A percentile compares a stretch with the other conserved stretches of the same genome.
Evolutionary conservation across 2,113 vertebrate genomes (phyloP).

Genomic region (Oncorhynchus nerka): DNA sequence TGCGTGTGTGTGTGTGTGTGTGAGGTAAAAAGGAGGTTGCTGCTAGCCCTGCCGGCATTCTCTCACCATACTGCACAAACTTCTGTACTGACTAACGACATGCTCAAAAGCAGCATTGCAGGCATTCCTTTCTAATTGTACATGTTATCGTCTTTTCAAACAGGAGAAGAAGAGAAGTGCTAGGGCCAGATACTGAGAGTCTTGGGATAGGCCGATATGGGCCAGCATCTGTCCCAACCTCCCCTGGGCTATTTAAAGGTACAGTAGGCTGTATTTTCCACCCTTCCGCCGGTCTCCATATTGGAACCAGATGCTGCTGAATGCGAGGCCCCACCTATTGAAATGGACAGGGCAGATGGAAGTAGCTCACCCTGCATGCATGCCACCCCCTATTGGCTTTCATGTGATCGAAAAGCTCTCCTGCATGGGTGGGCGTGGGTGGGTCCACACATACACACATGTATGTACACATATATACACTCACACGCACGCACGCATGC

Average conservation of each 20-base stretch:
- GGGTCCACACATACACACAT: slow-evolving; percentile 7
- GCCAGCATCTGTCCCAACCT: slow-evolving; percentile 75
- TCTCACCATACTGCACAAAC: slow-evolving; percentile 34
- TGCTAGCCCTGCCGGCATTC: slow-evolving; percentile 11
- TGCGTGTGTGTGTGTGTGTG: no score
- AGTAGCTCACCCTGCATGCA: slow-evolving; percentile 71
- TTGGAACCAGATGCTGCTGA: slow-evolving; percentile 83
- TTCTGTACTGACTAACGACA: slow-evolving; percentile 15
- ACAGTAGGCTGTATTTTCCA: slow-evolving; percentile 82
- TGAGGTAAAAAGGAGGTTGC: not conserved
- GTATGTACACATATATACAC: slow-evolving; percentile 17
- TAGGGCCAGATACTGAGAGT: slow-evolving; percentile 73
- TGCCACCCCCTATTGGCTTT: slow-evolving; percentile 79
- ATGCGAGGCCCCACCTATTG: slow-evolving; percentile 79
- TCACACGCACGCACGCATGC: slow-evolving; percentile 8
- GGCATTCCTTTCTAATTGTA: slow-evolving; percentile 81
- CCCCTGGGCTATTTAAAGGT: slow-evolving; percentile 82
- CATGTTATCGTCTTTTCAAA: slow-evolving; percentile 76
- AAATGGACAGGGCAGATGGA: slow-evolving; percentile 79
- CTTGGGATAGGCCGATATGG: slow-evolving; percentile 72
- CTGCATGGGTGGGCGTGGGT: slow-evolving; percentile 26
- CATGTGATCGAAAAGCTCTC: slow-evolving; percentile 70
- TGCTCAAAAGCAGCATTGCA: slow-evolving; percentile 66
- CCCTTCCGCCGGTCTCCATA: slow-evolving; percentile 80
- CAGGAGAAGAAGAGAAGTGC: slow-evolving; percentile 66